Percentiles rank a stretch among this genome's conserved stretches.
These are phyloP conservation scores for Rhagophthalmus giganteus DNA, from an alignment of 2,888 invertebrate species.

Conservation along the genomic window DNA sequence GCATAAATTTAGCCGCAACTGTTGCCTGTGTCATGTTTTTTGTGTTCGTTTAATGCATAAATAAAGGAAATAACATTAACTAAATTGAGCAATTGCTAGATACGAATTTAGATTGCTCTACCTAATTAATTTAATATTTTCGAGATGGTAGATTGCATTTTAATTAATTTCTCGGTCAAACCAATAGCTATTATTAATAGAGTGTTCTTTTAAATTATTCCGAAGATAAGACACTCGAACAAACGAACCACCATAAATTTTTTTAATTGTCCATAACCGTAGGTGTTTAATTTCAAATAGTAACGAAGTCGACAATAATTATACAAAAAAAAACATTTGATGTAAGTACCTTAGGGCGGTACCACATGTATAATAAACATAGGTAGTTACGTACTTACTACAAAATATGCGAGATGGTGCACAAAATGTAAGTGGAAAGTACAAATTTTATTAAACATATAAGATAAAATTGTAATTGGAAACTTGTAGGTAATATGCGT, in stretches of 20 bases:
- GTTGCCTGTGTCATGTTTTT: conserved; percentile 18
- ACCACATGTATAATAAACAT: no score
- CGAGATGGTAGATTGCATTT: conserved; percentile 30
- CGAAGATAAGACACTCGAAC: conserved; percentile 24
- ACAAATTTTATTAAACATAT: no score
- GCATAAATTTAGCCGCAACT: conserved; percentile 33
- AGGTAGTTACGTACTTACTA: no score
- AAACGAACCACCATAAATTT: conserved; percentile 30
- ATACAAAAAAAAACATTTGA: conserved; percentile 15
- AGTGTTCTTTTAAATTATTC: conserved; percentile 27
- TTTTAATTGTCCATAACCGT: conserved; percentile 35
- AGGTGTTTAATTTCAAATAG: conserved; percentile 27
- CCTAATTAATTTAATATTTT: conserved; percentile 34
- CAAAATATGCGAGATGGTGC: no score
- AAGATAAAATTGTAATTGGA: no score
- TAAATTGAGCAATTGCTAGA: conserved; percentile 32
- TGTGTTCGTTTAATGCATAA: conserved; percentile 27
- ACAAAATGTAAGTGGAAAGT: no score
- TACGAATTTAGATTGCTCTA: conserved; percentile 33
- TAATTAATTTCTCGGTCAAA: conserved; percentile 26
- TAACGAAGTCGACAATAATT: conserved; percentile 17
- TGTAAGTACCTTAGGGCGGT: no score
- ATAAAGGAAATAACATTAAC: conserved; percentile 25
- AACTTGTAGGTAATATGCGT: no score
- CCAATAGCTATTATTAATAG: conserved; percentile 28